Evolutionary conservation across 2,113 vertebrate species (phyloP), one percentile per base, ranked within the genome.

Genomic region (Mustela nigripes): DNA sequence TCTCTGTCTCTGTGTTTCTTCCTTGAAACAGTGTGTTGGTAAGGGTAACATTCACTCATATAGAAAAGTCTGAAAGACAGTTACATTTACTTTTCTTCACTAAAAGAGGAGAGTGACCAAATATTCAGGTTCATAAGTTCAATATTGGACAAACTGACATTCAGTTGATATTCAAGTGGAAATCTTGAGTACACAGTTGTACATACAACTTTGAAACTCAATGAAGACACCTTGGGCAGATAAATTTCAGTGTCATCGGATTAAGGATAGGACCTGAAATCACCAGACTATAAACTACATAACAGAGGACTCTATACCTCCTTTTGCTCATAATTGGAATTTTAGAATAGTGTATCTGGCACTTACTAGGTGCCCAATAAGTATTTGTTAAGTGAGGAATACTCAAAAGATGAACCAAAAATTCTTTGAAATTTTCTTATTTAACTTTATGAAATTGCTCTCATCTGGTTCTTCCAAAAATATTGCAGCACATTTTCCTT

Each of bases 321-420:
- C 45, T 89, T 95, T 93, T 89, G 19, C 15, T 92, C 28, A 86
- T 45, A 85, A 91, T 1, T 62, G 2, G 31, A 91, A 92, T 67
- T 91, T 56, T 95, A 88, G 71, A 91, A 79, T 58, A 92, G 14
- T 50, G n/a, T 28, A 62, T n/a, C 18, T 83, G 21, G 31, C 26
- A 87, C 58, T 88, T 83, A 56, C 1, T 45, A 88, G 18, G 36
- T 90, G 11, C 8, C 94, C 33, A 62, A 24, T 71, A 92, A 81
- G 18, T 89, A 96, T 79, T 88, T 94, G 12, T 74, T 83, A 74
- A 89, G 85, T 73, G 16, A n/a, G 81, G 48, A 95, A 22, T 78
- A 79, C 5, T 97, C 69, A 92, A 84, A 5, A 28, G 50, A 36
- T 88, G 11, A 89, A 95, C n/a, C 6, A 31, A 89, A 22, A 88